phyloP scores from a whole-genome alignment of 2,888 invertebrate species.

The Celastrina argiolus region DNA sequence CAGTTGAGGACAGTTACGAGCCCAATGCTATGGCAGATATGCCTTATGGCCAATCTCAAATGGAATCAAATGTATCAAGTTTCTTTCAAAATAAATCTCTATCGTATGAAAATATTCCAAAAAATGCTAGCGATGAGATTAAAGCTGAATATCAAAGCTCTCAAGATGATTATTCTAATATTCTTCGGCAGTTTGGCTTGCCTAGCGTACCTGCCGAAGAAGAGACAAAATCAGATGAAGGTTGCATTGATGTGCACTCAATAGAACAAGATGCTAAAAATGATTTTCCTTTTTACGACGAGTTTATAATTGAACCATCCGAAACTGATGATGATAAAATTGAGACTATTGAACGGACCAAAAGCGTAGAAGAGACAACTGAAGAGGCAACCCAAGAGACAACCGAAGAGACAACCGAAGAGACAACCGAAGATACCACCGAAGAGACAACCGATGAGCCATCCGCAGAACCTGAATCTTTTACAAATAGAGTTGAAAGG shows the following conservation, averaged over 20 bases:
- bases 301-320: conserved; percentile 62
- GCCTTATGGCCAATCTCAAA: conserved; percentile 40
- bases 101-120: conserved; percentile 51
- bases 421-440: no score
- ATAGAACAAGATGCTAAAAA: conserved; percentile 69
- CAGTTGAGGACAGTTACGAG: conserved; percentile 30
- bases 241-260: conserved; percentile 61
- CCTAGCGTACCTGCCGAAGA: conserved; percentile 61
- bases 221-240: conserved; percentile 58
- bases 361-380: conserved; percentile 44
- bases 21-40: conserved; percentile 36
- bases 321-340: conserved; percentile 63
- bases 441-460: conserved; percentile 46
- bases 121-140: conserved; percentile 58
- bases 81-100: conserved; percentile 49
- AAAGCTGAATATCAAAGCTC: conserved; percentile 54
- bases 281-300: conserved; percentile 63
- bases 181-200: conserved; percentile 47
- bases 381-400: conserved; percentile 41
- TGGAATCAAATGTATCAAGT: conserved; percentile 44
- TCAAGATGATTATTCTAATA: conserved; percentile 44
- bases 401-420: conserved; percentile 38
- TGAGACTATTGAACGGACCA: conserved; percentile 49
- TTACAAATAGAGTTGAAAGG: conserved; percentile 61
- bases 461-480: conserved; percentile 48